Evolutionary conservation across 2,797 vertebrate species (phyloP).

Genomic region (Lacerta agilis): DNA sequence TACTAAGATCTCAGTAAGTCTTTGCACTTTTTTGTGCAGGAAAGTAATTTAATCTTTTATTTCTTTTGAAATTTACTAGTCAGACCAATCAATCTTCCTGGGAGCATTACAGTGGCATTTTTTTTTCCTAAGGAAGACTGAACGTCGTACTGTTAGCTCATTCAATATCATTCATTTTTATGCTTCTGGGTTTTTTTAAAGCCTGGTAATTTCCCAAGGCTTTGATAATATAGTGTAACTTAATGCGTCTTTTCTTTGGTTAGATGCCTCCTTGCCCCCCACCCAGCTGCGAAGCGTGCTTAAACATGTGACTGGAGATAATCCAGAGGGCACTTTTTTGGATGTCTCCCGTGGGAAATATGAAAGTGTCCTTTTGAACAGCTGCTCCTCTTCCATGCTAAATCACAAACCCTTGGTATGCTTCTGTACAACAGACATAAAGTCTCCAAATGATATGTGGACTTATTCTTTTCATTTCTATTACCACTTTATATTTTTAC

Average conservation of each 20-base stretch:
- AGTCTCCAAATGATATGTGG: neutral
- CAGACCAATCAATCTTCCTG: constrained; percentile 6
- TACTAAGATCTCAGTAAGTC: neutral
- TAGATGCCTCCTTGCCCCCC: neutral
- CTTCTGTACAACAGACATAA: neutral
- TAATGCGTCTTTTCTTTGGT: neutral
- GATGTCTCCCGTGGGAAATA: neutral
- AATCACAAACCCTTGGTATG: neutral
- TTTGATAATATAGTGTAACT: constrained; percentile 15
- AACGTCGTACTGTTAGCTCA: neutral
- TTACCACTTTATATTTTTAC: no score
- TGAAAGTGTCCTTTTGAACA: neutral
- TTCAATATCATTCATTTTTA: constrained; percentile 32
- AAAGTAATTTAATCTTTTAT: constrained; percentile 21
- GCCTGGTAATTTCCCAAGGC: constrained; percentile 8
- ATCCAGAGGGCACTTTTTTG: neutral
- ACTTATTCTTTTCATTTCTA: no score
- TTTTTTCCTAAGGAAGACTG: neutral
- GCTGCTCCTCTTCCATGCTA: neutral
- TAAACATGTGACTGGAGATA: neutral
- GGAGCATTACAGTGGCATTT: constrained; percentile 6
- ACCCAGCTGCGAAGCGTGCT: no score
- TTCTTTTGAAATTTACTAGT: constrained; percentile 27
- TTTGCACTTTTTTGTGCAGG: constrained; percentile 3
- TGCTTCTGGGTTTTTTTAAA: constrained; percentile 2